A percentile compares a stretch with the other conserved stretches of the same genome.
Evolutionary conservation across 2,113 vertebrate genomes (phyloP).

Genomic region (Perca flavescens): DNA sequence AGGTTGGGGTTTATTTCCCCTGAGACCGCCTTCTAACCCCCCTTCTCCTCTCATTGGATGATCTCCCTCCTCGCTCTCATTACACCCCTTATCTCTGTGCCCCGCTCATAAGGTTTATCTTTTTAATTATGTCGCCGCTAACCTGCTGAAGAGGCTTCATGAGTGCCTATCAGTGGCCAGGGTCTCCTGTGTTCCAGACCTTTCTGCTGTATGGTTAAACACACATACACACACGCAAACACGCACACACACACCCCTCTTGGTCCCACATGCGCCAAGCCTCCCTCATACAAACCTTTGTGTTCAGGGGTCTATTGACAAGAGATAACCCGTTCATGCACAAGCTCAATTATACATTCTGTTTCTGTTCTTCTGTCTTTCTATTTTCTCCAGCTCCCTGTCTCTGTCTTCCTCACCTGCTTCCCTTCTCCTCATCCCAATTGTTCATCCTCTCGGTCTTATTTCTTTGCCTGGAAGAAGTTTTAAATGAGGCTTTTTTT

Average conservation of each 20-base stretch:
- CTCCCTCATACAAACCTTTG: constrained; percentile 52
- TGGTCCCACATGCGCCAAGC: constrained; percentile 30
- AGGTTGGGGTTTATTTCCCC: constrained; percentile 77
- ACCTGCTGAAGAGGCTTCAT: constrained; percentile 71
- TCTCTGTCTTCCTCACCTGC: constrained; percentile 34
- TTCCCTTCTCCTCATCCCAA: neutral
- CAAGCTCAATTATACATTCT: constrained; percentile 46
- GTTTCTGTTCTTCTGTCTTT: neutral
- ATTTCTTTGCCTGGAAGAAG: neutral
- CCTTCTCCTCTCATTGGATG: constrained; percentile 62
- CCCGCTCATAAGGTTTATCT: constrained; percentile 79
- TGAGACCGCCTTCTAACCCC: constrained; percentile 57
- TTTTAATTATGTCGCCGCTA: constrained; percentile 79
- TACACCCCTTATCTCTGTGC: constrained; percentile 77
- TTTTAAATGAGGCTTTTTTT: neutral
- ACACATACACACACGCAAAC: constrained; percentile 20
- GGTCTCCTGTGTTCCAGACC: constrained; percentile 63
- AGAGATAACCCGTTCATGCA: constrained; percentile 57
- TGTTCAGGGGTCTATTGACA: constrained; percentile 56
- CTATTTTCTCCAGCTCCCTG: neutral
- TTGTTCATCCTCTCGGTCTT: constrained; percentile 11
- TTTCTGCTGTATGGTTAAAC: constrained; percentile 52
- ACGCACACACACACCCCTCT: constrained; percentile 13
- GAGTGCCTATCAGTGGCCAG: constrained; percentile 58
- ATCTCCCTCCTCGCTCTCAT: constrained; percentile 65